These are phyloP conservation scores for Macrosiphum euphorbiae DNA, from an alignment of 2,888 invertebrate species.

Conservation along the genomic window DNA sequence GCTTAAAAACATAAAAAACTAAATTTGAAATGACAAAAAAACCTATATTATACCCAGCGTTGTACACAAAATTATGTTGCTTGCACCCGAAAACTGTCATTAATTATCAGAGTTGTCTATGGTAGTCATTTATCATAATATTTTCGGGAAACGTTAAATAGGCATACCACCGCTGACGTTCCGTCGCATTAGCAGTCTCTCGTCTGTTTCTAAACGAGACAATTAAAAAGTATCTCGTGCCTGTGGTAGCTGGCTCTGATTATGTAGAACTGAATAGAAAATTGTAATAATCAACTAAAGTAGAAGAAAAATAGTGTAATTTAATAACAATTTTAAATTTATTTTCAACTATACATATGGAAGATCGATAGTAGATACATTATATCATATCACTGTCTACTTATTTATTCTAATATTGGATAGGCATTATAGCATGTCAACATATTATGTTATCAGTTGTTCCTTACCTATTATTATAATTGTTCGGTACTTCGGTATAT, in stretches of 20 bases:
- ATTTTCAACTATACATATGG: background rate
- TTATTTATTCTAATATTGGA: background rate
- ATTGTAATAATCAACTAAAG: background rate
- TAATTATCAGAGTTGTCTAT: conserved; percentile 60
- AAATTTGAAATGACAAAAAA: conserved; percentile 44
- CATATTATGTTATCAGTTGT: background rate
- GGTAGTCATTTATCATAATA: conserved; percentile 63
- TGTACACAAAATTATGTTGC: conserved; percentile 35
- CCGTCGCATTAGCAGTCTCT: conserved; percentile 59
- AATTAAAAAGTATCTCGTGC: conserved; percentile 45
- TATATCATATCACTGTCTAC: background rate
- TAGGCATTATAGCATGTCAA: background rate
- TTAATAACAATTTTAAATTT: background rate
- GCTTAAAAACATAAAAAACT: conserved; percentile 47
- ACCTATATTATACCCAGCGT: background rate
- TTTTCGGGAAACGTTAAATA: conserved; percentile 63
- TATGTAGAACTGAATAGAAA: background rate
- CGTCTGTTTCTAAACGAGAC: conserved; percentile 61
- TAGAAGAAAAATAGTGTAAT: background rate
- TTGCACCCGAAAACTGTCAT: conserved; percentile 57
- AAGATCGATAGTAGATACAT: background rate
- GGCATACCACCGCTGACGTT: conserved; percentile 54
- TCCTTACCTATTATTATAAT: background rate
- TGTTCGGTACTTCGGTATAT: too few relatives aligned
- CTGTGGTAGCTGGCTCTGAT: background rate